phyloP scores from a whole-genome alignment of 2,113 vertebrate genomes.

The Mionectes macconnelli region DNA sequence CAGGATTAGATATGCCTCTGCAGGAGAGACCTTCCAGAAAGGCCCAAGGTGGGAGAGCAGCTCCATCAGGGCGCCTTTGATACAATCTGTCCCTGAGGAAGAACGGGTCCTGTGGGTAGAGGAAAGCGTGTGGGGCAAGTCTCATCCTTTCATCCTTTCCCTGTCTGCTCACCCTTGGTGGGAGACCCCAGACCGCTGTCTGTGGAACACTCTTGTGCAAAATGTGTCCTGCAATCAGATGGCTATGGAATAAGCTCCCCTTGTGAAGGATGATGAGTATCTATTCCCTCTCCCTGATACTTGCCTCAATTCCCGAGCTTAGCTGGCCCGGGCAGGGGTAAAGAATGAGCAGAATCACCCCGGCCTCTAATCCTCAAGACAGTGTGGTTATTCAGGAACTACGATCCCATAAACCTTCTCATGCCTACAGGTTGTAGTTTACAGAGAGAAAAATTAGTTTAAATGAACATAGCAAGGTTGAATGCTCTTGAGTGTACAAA shows the following conservation, averaged over 20 bases:
- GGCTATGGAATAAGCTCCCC: not conserved
- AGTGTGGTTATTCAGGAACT: not conserved
- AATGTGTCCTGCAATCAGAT: rapidly evolving
- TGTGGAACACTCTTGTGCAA: rapidly evolving
- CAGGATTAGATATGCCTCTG: conserved; percentile 20
- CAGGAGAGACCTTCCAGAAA: not conserved
- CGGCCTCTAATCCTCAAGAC: not conserved
- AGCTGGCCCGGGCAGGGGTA: not conserved
- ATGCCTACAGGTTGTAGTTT: not conserved
- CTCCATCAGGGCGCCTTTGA: not conserved
- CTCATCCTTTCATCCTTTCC: not conserved
- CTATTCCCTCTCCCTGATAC: not conserved
- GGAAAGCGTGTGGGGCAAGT: rapidly evolving
- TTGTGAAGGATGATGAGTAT: not conserved
- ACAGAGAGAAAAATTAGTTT: not conserved
- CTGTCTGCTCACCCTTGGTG: rapidly evolving
- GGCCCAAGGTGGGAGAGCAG: not conserved
- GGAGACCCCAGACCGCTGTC: not conserved
- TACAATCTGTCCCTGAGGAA: not conserved
- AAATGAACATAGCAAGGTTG: not conserved
- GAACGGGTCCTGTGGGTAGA: too few relatives aligned
- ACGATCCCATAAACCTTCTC: not conserved
- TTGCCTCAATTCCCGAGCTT: not conserved
- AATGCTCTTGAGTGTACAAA: not conserved
- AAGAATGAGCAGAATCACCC: not conserved